Evolutionary conservation across 2,113 vertebrate species (phyloP).

Genomic region (Planiliza haematocheilus): DNA sequence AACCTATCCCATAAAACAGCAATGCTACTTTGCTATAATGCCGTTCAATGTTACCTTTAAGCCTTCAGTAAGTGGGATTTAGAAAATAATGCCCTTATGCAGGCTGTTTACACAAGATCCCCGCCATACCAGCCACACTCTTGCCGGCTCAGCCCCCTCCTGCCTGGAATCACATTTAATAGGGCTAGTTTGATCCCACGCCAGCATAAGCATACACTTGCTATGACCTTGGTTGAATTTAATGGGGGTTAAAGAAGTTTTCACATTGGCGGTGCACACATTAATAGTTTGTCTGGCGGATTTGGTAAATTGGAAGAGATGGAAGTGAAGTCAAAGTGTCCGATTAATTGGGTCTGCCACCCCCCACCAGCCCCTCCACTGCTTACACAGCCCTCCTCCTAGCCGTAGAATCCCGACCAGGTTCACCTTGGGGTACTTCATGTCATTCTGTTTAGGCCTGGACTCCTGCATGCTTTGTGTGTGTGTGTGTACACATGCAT

Average conservation of each 20-base stretch:
- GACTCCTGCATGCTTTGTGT: not conserved
- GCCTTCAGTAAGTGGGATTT: constrained; percentile 83
- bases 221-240: constrained; percentile 98
- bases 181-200: constrained; percentile 95
- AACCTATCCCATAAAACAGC: constrained; percentile 76
- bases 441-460: constrained; percentile 36
- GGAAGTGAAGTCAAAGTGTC: constrained; percentile 93
- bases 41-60: constrained; percentile 83
- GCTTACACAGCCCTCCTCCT: constrained; percentile 11
- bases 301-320: constrained; percentile 97
- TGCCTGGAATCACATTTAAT: constrained; percentile 97
- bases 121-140: constrained; percentile 72
- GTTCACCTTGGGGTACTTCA: constrained; percentile 55
- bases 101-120: constrained; percentile 86
- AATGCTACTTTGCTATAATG: constrained; percentile 73
- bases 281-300: constrained; percentile 97
- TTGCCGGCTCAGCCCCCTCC: constrained; percentile 64
- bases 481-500: not conserved
- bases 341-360: constrained; percentile 93
- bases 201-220: constrained; percentile 96
- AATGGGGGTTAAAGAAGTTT: constrained; percentile 99
- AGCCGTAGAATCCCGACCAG: constrained; percentile 31
- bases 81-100: constrained; percentile 96
- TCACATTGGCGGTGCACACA: constrained; percentile 90
- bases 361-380: constrained; percentile 7